Conservation (phyloP, 2,797 vertebrate genomes). For the Protonibea diacanthus region DNA sequence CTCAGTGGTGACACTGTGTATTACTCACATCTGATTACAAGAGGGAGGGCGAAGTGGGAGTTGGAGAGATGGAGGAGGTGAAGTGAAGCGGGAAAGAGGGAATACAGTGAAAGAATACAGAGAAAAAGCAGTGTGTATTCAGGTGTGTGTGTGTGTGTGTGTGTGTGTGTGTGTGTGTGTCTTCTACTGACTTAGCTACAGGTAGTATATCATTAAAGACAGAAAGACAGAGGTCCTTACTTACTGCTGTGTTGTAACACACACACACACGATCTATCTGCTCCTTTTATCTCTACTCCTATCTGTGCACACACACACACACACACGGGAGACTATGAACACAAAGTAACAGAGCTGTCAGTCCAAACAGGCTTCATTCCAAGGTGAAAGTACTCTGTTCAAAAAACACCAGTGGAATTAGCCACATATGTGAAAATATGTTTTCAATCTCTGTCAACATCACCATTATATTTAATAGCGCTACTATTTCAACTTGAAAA, state of each 20-base stretch:
- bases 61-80: constrained; percentile 44
- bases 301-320: constrained; percentile 7
- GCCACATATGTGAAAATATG: constrained; percentile 18
- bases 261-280: constrained; percentile 14
- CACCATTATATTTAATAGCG: constrained; percentile 37
- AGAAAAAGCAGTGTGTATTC: constrained; percentile 9
- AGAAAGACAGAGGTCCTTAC: constrained; percentile 41
- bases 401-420: constrained; percentile 12
- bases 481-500: constrained; percentile 32
- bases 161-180: constrained; percentile 22
- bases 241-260: constrained; percentile 22
- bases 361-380: background rate
- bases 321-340: background rate
- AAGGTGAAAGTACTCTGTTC: background rate
- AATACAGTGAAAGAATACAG: constrained; percentile 38
- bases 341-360: constrained; percentile 20
- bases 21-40: constrained; percentile 63
- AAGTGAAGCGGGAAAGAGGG: constrained; percentile 46
- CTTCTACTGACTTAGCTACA: constrained; percentile 24
- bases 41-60: constrained; percentile 38
- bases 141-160: constrained; percentile 4
- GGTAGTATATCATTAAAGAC: constrained; percentile 66
- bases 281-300: constrained; percentile 2
- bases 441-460: constrained; percentile 45
- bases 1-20: constrained; percentile 49